phyloP scores from a whole-genome alignment of 2,888 invertebrate species.

The Oscheius sp. region DNA sequence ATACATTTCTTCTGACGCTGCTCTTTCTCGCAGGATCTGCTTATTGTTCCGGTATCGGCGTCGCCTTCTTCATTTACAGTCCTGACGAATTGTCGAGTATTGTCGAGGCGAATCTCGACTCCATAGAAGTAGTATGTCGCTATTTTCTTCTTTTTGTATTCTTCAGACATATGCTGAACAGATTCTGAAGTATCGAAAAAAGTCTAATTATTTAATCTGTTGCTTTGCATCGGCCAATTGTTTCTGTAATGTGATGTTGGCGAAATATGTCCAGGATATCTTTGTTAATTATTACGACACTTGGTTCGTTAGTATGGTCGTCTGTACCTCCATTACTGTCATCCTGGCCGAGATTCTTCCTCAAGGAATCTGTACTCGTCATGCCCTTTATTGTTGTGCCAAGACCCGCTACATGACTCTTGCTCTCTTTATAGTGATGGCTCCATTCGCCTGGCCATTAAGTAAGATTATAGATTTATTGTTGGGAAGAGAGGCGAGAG shows the following conservation, averaged over 20 bases:
- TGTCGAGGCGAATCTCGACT: constrained; percentile 2
- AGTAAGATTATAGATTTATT: constrained; percentile 14
- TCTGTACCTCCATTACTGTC: constrained; percentile 2
- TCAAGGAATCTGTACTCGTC: neutral
- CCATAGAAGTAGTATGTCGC: constrained; percentile 3
- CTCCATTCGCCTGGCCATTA: constrained; percentile 14
- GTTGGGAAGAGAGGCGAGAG: constrained; percentile 10
- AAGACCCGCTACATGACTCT: neutral
- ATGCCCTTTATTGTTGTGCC: neutral
- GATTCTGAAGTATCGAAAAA: neutral
- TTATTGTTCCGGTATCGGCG: constrained; percentile 7
- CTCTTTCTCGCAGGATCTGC: neutral
- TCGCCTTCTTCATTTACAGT: constrained; percentile 22
- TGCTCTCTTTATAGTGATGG: constrained; percentile 8
- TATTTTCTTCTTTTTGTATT: too few species aligned
- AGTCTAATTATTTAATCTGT: constrained; percentile 24
- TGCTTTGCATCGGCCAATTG: constrained; percentile 12
- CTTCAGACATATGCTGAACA: neutral
- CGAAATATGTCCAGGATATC: neutral
- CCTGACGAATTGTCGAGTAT: constrained; percentile 7
- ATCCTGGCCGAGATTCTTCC: constrained; percentile 10
- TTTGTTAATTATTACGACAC: neutral
- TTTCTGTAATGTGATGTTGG: constrained; percentile 1
- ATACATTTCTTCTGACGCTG: neutral
- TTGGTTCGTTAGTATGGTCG: neutral